phyloP scores from a whole-genome alignment of 1,140 invertebrate species.

The Callitettix versicolor region DNA sequence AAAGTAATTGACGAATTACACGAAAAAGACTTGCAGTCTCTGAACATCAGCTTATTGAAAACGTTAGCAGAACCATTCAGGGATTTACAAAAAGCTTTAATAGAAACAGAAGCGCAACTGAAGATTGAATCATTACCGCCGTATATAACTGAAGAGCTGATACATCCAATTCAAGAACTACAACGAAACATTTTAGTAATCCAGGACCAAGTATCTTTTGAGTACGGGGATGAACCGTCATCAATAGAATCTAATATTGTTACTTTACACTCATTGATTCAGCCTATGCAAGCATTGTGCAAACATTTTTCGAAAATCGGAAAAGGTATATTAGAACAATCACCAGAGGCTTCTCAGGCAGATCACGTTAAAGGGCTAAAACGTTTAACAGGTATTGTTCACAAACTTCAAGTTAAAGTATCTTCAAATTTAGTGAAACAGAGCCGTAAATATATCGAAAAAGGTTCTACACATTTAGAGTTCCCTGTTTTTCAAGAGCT shows the following conservation, averaged over 20 bases:
- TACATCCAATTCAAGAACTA: conserved; percentile 24
- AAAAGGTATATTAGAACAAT: not conserved
- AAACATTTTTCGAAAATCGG: conserved; percentile 16
- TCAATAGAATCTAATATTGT: conserved; percentile 25
- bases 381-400: conserved; percentile 1
- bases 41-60: conserved; percentile 22
- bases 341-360: not conserved
- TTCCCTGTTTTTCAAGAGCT: conserved; percentile 14
- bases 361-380: conserved; percentile 7
- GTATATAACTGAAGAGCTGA: conserved; percentile 18
- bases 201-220: conserved; percentile 26
- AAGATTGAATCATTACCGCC: conserved; percentile 14
- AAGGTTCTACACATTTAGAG: conserved; percentile 12
- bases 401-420: conserved; percentile 14
- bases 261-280: conserved; percentile 23
- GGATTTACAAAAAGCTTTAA: conserved; percentile 26
- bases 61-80: conserved; percentile 24
- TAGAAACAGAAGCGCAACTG: conserved; percentile 17
- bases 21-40: conserved; percentile 19
- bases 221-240: conserved; percentile 24
- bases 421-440: conserved; percentile 13
- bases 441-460: conserved; percentile 7
- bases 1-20: conserved; percentile 20
- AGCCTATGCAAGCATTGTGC: conserved; percentile 22
- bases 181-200: conserved; percentile 24